These are phyloP conservation scores for Pinctada fucata DNA, from an alignment of 2,888 invertebrate genomes.

Conservation along the genomic window DNA sequence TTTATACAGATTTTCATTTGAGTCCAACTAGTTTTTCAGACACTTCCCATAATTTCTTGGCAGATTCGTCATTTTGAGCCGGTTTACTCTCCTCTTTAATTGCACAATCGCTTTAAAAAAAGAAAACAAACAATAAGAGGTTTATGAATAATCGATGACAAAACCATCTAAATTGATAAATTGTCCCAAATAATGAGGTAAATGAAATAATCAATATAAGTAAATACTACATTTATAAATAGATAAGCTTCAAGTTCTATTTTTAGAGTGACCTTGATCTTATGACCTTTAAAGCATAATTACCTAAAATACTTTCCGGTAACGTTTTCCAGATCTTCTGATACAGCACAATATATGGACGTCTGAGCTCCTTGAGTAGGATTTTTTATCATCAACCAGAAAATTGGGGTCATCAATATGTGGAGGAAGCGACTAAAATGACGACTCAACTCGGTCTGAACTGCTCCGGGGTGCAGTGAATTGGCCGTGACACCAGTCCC, in stretches of 20 bases:
- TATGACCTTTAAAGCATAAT: too few species aligned
- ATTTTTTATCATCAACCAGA: slow-evolving; percentile 36
- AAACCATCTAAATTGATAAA: too few species aligned
- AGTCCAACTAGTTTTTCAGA: slow-evolving; percentile 18
- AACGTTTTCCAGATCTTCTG: slow-evolving; percentile 47
- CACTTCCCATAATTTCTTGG: slow-evolving; percentile 18
- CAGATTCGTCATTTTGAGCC: slow-evolving; percentile 13
- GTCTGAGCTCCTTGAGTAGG: slow-evolving; percentile 57
- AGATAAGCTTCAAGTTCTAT: neutral
- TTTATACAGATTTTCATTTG: neutral
- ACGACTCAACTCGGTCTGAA: slow-evolving; percentile 59
- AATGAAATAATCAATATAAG: too few species aligned
- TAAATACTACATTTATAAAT: too few species aligned
- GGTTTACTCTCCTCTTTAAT: slow-evolving; percentile 7
- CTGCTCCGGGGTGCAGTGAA: slow-evolving; percentile 61
- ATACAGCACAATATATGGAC: slow-evolving; percentile 53
- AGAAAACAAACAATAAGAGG: neutral
- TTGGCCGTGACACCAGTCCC: slow-evolving; percentile 60
- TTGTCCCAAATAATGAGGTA: too few species aligned
- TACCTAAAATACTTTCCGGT: slow-evolving; percentile 61
- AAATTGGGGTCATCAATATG: slow-evolving; percentile 18
- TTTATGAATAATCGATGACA: too few species aligned
- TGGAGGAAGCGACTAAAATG: slow-evolving; percentile 41
- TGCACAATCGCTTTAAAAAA: slow-evolving; percentile 16
- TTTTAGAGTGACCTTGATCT: too few species aligned